Percentiles rank a stretch among this genome's conserved stretches.
Evolutionary conservation across 2,888 invertebrate genomes (phyloP).

Genomic region (Harpalus rufipes): DNA sequence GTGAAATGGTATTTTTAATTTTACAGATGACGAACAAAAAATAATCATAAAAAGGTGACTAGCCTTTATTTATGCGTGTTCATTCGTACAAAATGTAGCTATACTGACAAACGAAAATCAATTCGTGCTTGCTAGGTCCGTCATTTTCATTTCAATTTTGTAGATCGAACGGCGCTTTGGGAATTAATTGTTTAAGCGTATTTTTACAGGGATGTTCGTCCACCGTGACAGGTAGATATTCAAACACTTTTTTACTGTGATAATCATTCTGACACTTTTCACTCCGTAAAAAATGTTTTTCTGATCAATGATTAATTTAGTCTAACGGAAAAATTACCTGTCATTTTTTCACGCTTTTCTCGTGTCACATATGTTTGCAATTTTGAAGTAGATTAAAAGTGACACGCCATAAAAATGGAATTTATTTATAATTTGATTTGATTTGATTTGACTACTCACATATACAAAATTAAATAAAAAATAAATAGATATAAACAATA

Average conservation of each 20-base stretch:
- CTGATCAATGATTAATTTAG: not conserved
- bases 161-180: conserved; percentile 26
- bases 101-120: conserved; percentile 45
- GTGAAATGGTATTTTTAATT: conserved; percentile 51
- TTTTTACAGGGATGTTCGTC: conserved; percentile 18
- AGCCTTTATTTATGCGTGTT: conserved; percentile 9
- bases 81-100: conserved; percentile 12
- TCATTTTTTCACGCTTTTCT: no score
- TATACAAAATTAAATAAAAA: no score
- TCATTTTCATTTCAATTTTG: conserved; percentile 38
- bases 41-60: conserved; percentile 28
- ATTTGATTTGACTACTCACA: no score
- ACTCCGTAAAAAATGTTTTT: not conserved
- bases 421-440: no score
- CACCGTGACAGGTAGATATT: conserved; percentile 16
- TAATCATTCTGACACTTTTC: conserved; percentile 10
- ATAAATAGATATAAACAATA: no score
- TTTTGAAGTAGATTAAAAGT: no score
- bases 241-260: conserved; percentile 28
- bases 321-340: no score
- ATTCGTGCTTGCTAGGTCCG: not conserved
- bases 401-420: no score
- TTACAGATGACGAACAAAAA: conserved; percentile 32
- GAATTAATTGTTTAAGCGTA: conserved; percentile 24
- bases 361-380: no score